A percentile compares a stretch with the other conserved stretches of the same genome.
phyloP scores from a whole-genome alignment of 64 coral and sea anemone species.

The Pachyseris speciosa region DNA sequence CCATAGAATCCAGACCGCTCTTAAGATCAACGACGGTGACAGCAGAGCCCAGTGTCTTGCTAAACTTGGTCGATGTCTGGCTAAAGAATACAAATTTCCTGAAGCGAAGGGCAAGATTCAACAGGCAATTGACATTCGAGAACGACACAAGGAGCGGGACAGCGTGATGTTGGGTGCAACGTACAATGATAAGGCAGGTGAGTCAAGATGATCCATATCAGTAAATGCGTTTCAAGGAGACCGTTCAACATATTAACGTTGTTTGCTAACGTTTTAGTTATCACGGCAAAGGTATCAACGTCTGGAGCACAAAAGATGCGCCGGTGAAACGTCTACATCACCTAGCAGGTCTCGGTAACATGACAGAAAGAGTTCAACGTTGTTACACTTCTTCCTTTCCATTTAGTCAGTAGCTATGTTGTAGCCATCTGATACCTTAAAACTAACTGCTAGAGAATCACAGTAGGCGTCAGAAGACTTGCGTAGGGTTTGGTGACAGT shows the following conservation, averaged over 20 bases:
- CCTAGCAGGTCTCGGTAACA: no score
- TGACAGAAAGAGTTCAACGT: neutral
- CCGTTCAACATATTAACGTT: neutral
- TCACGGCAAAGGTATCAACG: neutral
- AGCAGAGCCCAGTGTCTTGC: slow-evolving; percentile 20
- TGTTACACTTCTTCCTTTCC: no score
- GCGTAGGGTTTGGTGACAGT: no score
- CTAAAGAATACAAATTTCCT: neutral
- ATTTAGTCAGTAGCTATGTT: no score
- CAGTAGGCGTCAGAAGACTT: no score
- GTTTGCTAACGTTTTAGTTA: neutral
- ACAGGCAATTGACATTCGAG: neutral
- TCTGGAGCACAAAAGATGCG: no score
- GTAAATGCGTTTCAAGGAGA: no score
- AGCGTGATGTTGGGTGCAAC: slow-evolving; percentile 43
- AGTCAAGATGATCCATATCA: neutral
- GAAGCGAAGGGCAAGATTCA: neutral
- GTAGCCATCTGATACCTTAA: no score
- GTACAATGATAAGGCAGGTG: slow-evolving; percentile 59
- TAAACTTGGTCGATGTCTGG: slow-evolving; percentile 31
- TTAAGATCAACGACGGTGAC: neutral
- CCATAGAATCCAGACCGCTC: slow-evolving; percentile 4
- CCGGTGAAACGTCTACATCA: no score
- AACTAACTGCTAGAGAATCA: no score
- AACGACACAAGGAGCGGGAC: neutral